Base-by-base conservation (phyloP, 2,113 vertebrate genomes). In the Tetrax tetrax region DNA sequence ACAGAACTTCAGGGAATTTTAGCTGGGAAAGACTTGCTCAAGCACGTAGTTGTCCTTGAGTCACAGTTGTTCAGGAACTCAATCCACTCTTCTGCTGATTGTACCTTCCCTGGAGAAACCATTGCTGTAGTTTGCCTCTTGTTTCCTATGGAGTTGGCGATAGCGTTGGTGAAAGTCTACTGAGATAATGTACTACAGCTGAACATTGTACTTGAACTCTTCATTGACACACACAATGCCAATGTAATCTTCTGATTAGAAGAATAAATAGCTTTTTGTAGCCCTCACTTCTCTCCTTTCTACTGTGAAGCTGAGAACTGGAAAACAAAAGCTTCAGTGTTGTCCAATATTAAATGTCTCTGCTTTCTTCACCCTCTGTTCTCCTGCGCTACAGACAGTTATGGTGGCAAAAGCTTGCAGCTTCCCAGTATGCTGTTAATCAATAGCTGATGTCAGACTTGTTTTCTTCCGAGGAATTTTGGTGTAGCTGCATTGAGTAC, bases 181-280 rank as follows among this genome's bases (percentile, higher is more conserved):
- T 4, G 27, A 60, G 27, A 13, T 31, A 28, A 22, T 8, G 4
- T 35, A 10, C 5, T 63, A 8, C 29, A 90, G 68, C 54, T 81
- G 35, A 50, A 14, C 1, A 0, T 15, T 9, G 14, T 24, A 6
- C n/a, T 76, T 0, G 0, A 24, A 8, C 19, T 77, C 59, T 60
- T 77, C 43, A 19, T 19, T 48, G 38, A 29, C 15, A 37, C 5
- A 14, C 5, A 1, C n/a, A 17, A 35, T 80, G 31, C 31, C 47
- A 47, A 0, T 33, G 8, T 51, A 38, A 8, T 41, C 9, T 64
- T 56, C 84, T 69, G 33, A 12, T 41, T n/a, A 43, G 45, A 68
- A 61, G 37, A 60, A 56, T 10, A 83, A 47, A n/a, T 33, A 12
- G 8, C 3, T 81, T 70, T 80, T 69, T 86, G n/a, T 83, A 63